Conservation (phyloP, 1,140 invertebrate species). For the Orussus abietinus region DNA sequence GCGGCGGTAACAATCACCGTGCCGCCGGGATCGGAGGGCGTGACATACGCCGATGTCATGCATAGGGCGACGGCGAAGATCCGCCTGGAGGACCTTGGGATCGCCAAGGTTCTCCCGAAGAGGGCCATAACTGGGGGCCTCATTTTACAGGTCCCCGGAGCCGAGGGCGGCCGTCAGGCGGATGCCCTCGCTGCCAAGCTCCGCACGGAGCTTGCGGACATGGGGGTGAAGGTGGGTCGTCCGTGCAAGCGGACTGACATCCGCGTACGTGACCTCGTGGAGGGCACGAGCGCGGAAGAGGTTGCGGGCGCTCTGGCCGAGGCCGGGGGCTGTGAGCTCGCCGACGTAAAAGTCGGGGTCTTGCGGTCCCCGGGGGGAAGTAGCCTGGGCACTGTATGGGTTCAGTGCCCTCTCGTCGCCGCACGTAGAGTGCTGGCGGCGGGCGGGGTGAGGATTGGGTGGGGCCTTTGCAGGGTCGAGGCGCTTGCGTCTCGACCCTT, state of each 20-base stretch:
- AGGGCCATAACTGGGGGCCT: slow-evolving; percentile 1
- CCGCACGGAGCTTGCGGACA: not conserved
- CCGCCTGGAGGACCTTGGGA: not conserved
- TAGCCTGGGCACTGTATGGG: not conserved
- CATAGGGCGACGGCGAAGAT: not conserved
- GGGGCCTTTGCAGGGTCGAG: not conserved
- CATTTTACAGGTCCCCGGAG: not conserved
- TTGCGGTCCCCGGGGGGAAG: not conserved
- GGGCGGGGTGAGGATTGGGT: not conserved
- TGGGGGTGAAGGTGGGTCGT: not conserved
- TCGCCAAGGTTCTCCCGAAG: not conserved
- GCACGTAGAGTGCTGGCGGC: not conserved
- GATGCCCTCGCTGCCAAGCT: not conserved
- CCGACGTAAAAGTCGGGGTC: not conserved
- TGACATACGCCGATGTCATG: not conserved
- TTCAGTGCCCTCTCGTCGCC: not conserved
- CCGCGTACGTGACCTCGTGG: not conserved
- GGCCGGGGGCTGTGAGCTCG: not conserved
- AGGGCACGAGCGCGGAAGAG: not conserved
- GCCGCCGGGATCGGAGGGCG: not conserved
- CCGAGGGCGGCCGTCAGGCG: not conserved
- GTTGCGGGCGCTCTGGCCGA: not conserved
- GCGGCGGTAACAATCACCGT: not conserved
- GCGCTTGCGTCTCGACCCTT: not conserved
- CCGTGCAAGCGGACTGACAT: not conserved